These are phyloP conservation scores for Phalanger gymnotis DNA, from an alignment of 2,797 vertebrate genomes.

Conservation along the genomic window DNA sequence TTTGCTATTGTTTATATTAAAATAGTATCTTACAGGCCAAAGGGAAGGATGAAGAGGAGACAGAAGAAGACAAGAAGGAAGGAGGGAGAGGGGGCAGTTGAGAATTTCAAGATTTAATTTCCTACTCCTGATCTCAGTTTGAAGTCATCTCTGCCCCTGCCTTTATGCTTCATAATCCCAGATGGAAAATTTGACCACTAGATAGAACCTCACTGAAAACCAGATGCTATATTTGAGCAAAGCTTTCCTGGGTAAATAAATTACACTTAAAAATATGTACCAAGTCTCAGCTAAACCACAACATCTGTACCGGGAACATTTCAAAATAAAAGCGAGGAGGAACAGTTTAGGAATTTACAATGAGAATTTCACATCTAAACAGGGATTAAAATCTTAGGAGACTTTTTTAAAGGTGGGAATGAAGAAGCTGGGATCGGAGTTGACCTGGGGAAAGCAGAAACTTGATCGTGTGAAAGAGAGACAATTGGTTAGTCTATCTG, in stretches of 20 bases:
- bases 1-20: background rate
- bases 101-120: conserved; percentile 50
- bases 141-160: conserved; percentile 57
- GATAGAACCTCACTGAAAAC: conserved; percentile 64
- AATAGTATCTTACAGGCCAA: background rate
- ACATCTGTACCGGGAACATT: conserved; percentile 58
- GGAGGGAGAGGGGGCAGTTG: background rate
- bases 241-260: conserved; percentile 70
- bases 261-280: conserved; percentile 68
- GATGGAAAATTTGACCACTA: conserved; percentile 73
- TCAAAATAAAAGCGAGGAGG: conserved; percentile 55
- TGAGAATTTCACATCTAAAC: conserved; percentile 38
- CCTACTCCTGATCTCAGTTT: background rate
- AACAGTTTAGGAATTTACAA: conserved; percentile 31
- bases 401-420: background rate
- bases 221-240: conserved; percentile 69
- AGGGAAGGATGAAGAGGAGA: background rate
- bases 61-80: background rate
- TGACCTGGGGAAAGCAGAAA: conserved; percentile 1
- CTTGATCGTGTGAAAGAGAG: conserved; percentile 26
- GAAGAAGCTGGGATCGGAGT: background rate
- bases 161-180: conserved; percentile 61
- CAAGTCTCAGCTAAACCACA: conserved; percentile 61
- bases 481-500: background rate
- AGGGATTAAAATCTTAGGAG: conserved; percentile 16